Evolutionary conservation across 2,888 invertebrate species (phyloP).

Genomic region (Trichogramma dendrolimi): DNA sequence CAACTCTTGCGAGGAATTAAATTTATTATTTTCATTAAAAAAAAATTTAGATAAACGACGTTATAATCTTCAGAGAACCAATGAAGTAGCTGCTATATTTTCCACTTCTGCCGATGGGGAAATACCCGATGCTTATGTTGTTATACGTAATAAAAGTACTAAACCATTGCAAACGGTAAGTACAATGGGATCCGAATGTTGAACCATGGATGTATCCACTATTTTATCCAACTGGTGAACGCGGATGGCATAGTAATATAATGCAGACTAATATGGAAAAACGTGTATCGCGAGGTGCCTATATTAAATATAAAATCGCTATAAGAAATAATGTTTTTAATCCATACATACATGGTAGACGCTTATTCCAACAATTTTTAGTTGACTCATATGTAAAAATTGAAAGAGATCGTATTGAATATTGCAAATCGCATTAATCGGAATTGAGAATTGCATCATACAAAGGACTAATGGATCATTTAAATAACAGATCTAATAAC

Average conservation of each 20-base stretch:
- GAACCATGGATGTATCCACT: slow-evolving; percentile 22
- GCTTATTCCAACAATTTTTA: slow-evolving; percentile 21
- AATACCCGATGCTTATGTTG: slow-evolving; percentile 19
- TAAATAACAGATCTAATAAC: slow-evolving; percentile 13
- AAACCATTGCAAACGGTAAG: slow-evolving; percentile 27
- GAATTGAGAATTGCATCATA: slow-evolving; percentile 21
- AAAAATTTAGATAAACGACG: slow-evolving; percentile 22
- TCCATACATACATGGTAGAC: slow-evolving; percentile 9
- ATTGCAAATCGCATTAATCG: slow-evolving; percentile 21
- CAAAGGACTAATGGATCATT: slow-evolving; percentile 23
- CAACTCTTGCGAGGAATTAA: slow-evolving; percentile 7
- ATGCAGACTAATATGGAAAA: background rate
- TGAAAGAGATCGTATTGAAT: slow-evolving; percentile 24
- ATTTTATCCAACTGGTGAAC: slow-evolving; percentile 27
- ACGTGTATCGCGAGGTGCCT: slow-evolving; percentile 2
- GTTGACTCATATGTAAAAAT: slow-evolving; percentile 24
- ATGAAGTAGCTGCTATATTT: slow-evolving; percentile 24
- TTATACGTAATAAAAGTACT: slow-evolving; percentile 24
- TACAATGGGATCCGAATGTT: slow-evolving; percentile 30
- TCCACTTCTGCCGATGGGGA: slow-evolving; percentile 19
- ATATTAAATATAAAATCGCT: slow-evolving; percentile 4
- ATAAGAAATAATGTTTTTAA: slow-evolving; percentile 2
- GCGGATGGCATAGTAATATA: slow-evolving; percentile 21
- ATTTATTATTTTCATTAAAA: slow-evolving; percentile 26
- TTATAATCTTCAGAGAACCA: slow-evolving; percentile 19